Evolutionary conservation across 1,140 invertebrate species (phyloP), one percentile per base, ranked within the genome.

Genomic region (Eriocheir sinensis): DNA sequence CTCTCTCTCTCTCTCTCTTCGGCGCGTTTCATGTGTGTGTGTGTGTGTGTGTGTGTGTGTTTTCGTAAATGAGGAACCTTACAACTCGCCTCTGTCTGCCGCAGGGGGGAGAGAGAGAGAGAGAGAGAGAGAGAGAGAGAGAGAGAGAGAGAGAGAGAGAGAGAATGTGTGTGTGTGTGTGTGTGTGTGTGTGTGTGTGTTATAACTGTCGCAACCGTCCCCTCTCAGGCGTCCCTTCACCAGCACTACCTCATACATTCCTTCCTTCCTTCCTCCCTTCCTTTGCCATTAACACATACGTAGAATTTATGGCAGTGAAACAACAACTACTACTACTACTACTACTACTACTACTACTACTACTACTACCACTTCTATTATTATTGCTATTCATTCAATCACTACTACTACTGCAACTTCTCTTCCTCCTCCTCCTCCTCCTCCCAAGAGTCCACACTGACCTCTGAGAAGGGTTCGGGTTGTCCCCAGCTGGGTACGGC

Each of bases 1-100:
- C 40, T 48, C 40, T 89, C 88, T 41, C 88, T 89, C 88, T 41
- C 88, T 89, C 88, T 41, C 89, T 90, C 41, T 32, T 32, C 32
- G 27, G 32, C 40, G 3, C 44, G 17, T 89, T n/a, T n/a, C n/a
- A n/a, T n/a, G n/a, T n/a, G n/a, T n/a, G n/a, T n/a, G n/a, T n/a
- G n/a, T n/a, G n/a, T n/a, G n/a, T n/a, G n/a, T n/a, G n/a, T n/a
- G n/a, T n/a, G n/a, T n/a, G n/a, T n/a, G n/a, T n/a, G n/a, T n/a
- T n/a, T n/a, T n/a, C n/a, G n/a, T n/a, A n/a, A n/a, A n/a, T n/a
- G n/a, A n/a, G n/a, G n/a, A n/a, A n/a, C n/a, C n/a, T n/a, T n/a
- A n/a, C n/a, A n/a, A n/a, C n/a, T n/a, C n/a, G n/a, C n/a, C n/a
- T n/a, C n/a, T n/a, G n/a, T n/a, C n/a, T n/a, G n/a, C n/a, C n/a